phyloP scores from a whole-genome alignment of 64 coral and sea anemone genomes.

The Pachyseris speciosa region DNA sequence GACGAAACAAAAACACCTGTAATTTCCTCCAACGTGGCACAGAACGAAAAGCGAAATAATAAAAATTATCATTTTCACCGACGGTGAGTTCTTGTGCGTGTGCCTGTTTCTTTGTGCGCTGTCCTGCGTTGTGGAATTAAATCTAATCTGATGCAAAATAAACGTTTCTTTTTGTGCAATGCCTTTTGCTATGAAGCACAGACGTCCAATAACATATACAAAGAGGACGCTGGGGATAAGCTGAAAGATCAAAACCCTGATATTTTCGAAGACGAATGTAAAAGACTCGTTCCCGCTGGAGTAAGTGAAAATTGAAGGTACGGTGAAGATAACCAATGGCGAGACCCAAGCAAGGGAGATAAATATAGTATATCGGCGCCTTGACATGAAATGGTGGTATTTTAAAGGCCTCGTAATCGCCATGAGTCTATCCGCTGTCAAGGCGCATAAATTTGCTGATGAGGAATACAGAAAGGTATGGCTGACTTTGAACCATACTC shows the following conservation, averaged over 20 bases:
- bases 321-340: not conserved
- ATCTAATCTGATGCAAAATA: not conserved
- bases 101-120: not conserved
- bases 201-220: not conserved
- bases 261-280: not conserved
- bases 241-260: not conserved
- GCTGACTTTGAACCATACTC: constrained; percentile 25
- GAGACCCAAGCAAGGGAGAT: not conserved
- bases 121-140: not conserved
- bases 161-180: not conserved
- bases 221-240: not conserved
- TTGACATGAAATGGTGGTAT: not conserved
- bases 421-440: not conserved
- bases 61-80: not conserved
- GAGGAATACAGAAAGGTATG: constrained; percentile 17
- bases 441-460: not conserved
- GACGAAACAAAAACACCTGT: not conserved
- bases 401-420: not conserved
- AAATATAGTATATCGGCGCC: not conserved
- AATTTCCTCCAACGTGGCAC: constrained; percentile 18
- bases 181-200: not conserved
- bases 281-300: not conserved
- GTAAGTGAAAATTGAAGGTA: not conserved
- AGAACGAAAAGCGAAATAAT: constrained; percentile 16
- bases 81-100: not conserved